A percentile compares a stretch with the other conserved stretches of the same genome.
Conservation (phyloP, 1,140 invertebrate species). For the Ditylenchus dipsaci region DNA sequence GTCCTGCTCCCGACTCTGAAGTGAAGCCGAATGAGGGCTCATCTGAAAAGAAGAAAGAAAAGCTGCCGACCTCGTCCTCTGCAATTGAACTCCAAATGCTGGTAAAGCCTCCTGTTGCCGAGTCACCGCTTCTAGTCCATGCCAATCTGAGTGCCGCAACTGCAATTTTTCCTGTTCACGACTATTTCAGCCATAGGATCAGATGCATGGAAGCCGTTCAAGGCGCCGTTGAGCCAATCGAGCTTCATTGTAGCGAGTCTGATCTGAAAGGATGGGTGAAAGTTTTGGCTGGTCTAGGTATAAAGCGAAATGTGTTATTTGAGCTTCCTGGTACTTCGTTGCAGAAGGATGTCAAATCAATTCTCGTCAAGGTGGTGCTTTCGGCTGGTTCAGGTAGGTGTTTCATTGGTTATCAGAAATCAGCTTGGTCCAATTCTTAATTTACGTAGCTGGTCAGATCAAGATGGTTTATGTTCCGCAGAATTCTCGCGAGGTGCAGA, state of each 20-base stretch:
- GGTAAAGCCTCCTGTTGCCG: no score
- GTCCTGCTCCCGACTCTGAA: not conserved
- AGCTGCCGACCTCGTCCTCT: not conserved
- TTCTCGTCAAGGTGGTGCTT: not conserved
- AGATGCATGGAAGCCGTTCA: not conserved
- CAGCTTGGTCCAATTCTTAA: not conserved
- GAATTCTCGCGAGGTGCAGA: not conserved
- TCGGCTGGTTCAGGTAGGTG: not conserved
- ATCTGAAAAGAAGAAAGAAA: not conserved
- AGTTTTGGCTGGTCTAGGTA: not conserved
- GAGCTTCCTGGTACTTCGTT: not conserved
- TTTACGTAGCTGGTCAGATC: not conserved
- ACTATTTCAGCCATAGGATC: not conserved
- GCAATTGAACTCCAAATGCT: no score
- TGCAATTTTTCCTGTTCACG: not conserved
- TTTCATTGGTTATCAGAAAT: not conserved
- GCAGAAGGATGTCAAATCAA: not conserved
- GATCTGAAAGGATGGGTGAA: not conserved
- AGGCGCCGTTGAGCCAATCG: not conserved
- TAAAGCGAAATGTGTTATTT: not conserved
- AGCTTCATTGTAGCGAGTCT: not conserved
- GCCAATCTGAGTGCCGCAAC: not conserved
- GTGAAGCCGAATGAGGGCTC: not conserved
- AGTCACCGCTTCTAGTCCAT: not conserved
- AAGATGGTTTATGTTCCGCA: not conserved